Evolutionary conservation across 1,140 invertebrate species (phyloP).

Genomic region (Eurosta solidaginis): DNA sequence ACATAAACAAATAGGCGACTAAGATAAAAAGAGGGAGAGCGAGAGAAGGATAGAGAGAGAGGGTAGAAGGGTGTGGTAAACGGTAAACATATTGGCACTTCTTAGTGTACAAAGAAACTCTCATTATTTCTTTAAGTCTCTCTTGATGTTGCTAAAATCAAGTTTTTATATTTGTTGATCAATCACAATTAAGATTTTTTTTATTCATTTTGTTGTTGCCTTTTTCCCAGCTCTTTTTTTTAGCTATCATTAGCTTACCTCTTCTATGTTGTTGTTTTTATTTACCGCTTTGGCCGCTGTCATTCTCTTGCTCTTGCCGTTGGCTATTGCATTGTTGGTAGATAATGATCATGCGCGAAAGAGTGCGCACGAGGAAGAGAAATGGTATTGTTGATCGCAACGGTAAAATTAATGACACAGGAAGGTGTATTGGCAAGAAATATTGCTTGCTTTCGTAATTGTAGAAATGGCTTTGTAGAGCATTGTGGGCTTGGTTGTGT

Average conservation of each 20-base stretch:
- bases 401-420: conserved; percentile 17
- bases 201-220: too few relatives aligned
- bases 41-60: background rate
- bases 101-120: too few relatives aligned
- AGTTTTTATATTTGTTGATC: background rate
- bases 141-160: background rate
- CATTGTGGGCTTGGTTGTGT: background rate
- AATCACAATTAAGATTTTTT: conserved; percentile 6
- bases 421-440: background rate
- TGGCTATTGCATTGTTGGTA: background rate
- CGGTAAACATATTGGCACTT: too few relatives aligned
- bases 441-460: background rate
- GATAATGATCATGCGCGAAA: background rate
- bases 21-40: too few relatives aligned
- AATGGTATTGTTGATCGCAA: background rate
- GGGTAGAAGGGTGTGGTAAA: too few relatives aligned
- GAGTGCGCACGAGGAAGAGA: conserved; percentile 11
- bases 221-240: background rate
- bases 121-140: background rate
- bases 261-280: background rate
- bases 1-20: too few relatives aligned
- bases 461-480: background rate
- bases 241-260: background rate
- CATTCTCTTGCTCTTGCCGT: background rate
- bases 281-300: background rate